Base-by-base conservation (phyloP, 2,113 vertebrate species). In the Vidua macroura region DNA sequence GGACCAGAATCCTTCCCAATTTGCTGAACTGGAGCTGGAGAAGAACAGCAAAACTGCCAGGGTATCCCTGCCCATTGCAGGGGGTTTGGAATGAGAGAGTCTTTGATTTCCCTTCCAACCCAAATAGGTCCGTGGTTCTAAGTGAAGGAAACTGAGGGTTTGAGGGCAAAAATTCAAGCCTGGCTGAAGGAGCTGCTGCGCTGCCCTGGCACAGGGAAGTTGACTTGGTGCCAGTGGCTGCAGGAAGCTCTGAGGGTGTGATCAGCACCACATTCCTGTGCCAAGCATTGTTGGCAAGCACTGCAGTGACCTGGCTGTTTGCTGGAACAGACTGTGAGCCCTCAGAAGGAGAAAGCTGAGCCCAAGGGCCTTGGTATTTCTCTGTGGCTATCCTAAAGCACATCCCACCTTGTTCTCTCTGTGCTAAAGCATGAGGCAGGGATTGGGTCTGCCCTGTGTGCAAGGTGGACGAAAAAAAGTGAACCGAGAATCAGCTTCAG, bases 231-330 rank as follows among this genome's bases (percentile, higher is more conserved):
- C 96, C 96, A 93, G 85, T 0, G 21, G 53, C 69, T 70, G 88
- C 88, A 88, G 94, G 92, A 95, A 94, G 48, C 82, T 6, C 4
- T 9, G 70, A 95, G 95, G 95, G 90, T 82, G 92, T 72, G 92
- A 94, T 78, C 75, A 43, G 48, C 51, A 33, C 13, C 5, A 3
- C 27, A 18, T 58, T 53, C 13, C 30, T 76, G 52, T 92, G 93
- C 95, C 91, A 90, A 35, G 86, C 74, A 60, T 75, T 82, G 90
- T 39, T 13, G 8, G 83, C 93, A 64, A 64, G 63, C 13, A 1
- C 82, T 63, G 79, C 75, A 33, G 66, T 8, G 68, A 75, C 73
- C 84, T 75, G 82, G 56, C 55, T 72, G 44, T 21, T 67, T 30
- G 63, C 76, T 82, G 73, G 70, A 68, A 70, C 1, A 3, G 37